Base-by-base conservation (phyloP, 1,140 invertebrate genomes). In the Microvelia longipes region DNA sequence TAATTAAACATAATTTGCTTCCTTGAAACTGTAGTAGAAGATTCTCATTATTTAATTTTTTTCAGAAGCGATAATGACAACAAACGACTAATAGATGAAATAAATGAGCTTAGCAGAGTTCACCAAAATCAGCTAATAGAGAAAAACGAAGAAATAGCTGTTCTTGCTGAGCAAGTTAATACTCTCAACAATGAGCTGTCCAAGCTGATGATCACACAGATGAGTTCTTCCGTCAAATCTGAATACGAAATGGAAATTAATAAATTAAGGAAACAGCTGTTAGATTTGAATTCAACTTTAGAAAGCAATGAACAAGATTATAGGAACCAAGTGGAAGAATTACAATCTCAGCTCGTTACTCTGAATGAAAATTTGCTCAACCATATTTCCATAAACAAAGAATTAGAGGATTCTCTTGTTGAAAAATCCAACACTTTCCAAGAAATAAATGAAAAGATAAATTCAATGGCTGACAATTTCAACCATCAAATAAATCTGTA, bases 311-410 rank as follows among this genome's bases (percentile, higher is more conserved):
- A 68, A 65, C 64, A 69, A 28, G 62, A 68, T 14, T 60, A 68
- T 69, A 65, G 69, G 28, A 63, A 69, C 15, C 68, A 29, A 25
- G 28, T 73, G 15, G 25, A 70, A 50, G 63, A 70, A 30, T 67
- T 73, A 15, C 30, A 61, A 30, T 26, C 13, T 66, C 67, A 69
- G 28, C 62, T 72, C n/a, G 68, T 35, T 24, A 69, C 69, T 13
- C 61, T 73, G 63, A 69, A 73, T 67, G 69, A 72, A 66, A 72
- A 72, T 30, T 26, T 72, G 1, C 62, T 28, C 25, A 72, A 72
- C 61, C 69, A 30, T 24, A 70, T 30, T 60, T 25, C 69, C 11
- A 68, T 72, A 24, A 70, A 72, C 28, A 68, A 35, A 15, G 66
- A 70, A n/a, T 29, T 72, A 19, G 71, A 72, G 30, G 15, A 50